A percentile compares a stretch with the other conserved stretches of the same genome.
These are phyloP conservation scores for Emydocephalus ijimae DNA, from an alignment of 2,113 vertebrate genomes.

Conservation along the genomic window DNA sequence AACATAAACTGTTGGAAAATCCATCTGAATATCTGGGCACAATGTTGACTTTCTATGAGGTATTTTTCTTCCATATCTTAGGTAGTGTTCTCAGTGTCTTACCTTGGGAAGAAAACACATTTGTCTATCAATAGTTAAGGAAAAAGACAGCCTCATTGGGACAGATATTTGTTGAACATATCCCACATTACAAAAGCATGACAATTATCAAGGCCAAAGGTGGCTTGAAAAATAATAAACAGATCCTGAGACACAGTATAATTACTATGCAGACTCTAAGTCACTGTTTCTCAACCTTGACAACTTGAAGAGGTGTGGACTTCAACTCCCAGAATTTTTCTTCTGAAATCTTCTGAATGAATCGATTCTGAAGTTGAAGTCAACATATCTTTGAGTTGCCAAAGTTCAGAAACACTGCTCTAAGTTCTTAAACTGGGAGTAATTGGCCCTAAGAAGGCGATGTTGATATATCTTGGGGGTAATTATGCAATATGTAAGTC, in stretches of 20 bases:
- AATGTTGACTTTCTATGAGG: slow-evolving; percentile 42
- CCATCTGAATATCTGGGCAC: slow-evolving; percentile 36
- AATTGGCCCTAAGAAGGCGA: not conserved
- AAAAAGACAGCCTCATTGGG: not conserved
- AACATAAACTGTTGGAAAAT: slow-evolving; percentile 29
- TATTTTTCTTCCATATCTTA: slow-evolving; percentile 27
- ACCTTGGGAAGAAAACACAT: slow-evolving; percentile 22
- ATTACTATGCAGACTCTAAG: not conserved
- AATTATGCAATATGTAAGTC: not conserved
- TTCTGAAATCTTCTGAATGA: not conserved
- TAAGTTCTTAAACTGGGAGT: not conserved
- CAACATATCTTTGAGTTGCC: not conserved
- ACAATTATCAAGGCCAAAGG: not conserved
- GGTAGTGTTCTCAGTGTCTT: slow-evolving; percentile 48
- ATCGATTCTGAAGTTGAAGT: not conserved
- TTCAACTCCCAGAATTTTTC: not conserved
- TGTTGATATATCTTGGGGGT: not conserved
- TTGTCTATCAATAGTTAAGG: not conserved
- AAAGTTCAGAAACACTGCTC: not conserved
- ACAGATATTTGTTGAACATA: not conserved
- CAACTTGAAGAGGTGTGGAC: not conserved
- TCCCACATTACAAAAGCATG: not conserved
- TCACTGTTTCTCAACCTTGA: not conserved
- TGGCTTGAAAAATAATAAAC: not conserved
- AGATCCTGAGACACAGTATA: not conserved